Conservation (phyloP, 2,888 invertebrate genomes). For the Erynnis tages region DNA sequence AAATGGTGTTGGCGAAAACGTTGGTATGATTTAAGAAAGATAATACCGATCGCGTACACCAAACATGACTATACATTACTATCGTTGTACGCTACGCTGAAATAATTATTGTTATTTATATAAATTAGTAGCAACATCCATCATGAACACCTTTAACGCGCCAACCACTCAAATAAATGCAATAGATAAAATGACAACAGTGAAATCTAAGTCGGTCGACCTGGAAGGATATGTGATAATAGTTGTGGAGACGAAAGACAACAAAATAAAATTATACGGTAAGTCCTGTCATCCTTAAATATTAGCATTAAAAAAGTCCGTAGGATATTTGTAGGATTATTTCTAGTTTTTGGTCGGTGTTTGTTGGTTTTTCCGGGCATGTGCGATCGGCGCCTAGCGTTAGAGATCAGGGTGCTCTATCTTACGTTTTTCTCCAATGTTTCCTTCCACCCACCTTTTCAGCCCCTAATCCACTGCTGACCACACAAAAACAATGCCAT, state of each 20-base stretch:
- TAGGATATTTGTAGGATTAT: too few species aligned
- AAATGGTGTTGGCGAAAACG: constrained; percentile 78
- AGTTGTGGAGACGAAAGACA: constrained; percentile 95
- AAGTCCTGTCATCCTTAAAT: too few species aligned
- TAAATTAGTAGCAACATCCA: constrained; percentile 34
- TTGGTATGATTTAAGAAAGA: constrained; percentile 47
- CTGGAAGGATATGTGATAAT: constrained; percentile 97
- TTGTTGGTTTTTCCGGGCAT: too few species aligned
- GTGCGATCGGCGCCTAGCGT: too few species aligned
- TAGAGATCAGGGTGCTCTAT: too few species aligned
- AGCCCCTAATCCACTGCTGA: too few species aligned
- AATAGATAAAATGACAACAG: constrained; percentile 74
- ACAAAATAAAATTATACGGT: constrained; percentile 96
- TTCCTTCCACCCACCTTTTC: too few species aligned
- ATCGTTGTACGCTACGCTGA: constrained; percentile 9
- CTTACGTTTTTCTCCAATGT: too few species aligned
- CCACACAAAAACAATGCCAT: too few species aligned
- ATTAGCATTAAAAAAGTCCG: too few species aligned
- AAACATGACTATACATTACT: constrained; percentile 10
- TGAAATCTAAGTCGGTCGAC: constrained; percentile 86
- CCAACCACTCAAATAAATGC: constrained; percentile 75
- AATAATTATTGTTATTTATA: constrained; percentile 17
- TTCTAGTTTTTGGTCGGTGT: too few species aligned
- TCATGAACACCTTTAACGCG: constrained; percentile 76
- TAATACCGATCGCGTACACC: constrained; percentile 8